Evolutionary conservation across 2,797 vertebrate species (phyloP).

Genomic region (Pipistrellus pipistrellus): DNA sequence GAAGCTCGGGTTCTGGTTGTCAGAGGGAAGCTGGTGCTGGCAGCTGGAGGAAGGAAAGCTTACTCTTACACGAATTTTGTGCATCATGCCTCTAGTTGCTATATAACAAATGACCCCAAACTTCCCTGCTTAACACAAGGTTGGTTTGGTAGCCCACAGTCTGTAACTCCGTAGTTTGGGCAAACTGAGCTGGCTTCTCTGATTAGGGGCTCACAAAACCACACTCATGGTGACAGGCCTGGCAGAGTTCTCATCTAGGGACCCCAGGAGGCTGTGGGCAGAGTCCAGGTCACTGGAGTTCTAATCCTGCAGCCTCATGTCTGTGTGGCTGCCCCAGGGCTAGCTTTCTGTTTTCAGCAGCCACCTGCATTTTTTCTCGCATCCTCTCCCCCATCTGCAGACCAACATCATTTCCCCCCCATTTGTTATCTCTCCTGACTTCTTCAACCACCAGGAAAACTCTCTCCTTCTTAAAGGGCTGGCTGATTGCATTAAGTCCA

Average conservation of each 20-base stretch:
- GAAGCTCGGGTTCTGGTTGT: too few relatives aligned
- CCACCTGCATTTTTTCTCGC: neutral
- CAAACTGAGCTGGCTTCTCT: neutral
- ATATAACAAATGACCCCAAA: neutral
- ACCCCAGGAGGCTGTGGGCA: neutral
- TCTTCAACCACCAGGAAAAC: neutral
- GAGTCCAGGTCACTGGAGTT: neutral
- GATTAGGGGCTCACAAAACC: neutral
- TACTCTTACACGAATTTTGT: too few relatives aligned
- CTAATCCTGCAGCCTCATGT: neutral
- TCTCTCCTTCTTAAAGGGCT: slow-evolving; percentile 22
- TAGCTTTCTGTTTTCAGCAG: neutral
- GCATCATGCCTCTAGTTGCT: neutral
- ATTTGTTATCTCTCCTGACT: neutral
- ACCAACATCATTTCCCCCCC: neutral
- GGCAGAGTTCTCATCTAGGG: neutral
- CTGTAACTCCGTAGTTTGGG: neutral
- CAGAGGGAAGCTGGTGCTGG: too few relatives aligned
- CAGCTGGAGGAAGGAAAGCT: too few relatives aligned
- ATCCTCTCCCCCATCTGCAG: neutral
- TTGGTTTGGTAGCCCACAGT: neutral
- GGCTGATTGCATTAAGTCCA: neutral
- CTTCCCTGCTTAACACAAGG: neutral
- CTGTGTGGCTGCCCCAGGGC: neutral
- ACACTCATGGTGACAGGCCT: neutral